A percentile compares a stretch with the other conserved stretches of the same genome.
These are phyloP conservation scores for Drosophila ochracea DNA, from an alignment of 2,888 invertebrate species.

Conservation along the genomic window DNA sequence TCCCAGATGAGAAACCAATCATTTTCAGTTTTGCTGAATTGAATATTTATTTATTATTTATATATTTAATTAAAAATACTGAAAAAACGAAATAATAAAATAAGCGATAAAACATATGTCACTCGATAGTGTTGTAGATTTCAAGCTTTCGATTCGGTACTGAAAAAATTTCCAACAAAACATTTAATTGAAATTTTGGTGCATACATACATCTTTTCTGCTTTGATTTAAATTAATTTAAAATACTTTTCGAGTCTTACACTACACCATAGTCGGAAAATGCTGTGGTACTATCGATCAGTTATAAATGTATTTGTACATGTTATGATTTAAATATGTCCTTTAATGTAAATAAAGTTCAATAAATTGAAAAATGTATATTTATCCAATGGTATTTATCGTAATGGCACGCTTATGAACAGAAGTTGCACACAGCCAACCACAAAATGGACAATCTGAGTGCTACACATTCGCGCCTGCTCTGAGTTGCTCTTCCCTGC, in stretches of 20 bases:
- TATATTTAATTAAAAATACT: too few species aligned
- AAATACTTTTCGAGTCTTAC: not conserved
- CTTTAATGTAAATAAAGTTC: not conserved
- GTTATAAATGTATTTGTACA: not conserved
- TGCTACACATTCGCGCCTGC: constrained; percentile 51
- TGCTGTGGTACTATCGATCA: not conserved
- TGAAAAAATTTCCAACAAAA: not conserved
- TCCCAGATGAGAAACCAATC: not conserved
- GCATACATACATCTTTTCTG: not conserved
- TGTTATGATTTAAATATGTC: not conserved
- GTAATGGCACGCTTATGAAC: constrained; percentile 67
- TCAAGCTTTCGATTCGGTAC: not conserved
- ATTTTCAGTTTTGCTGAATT: not conserved
- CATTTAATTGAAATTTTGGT: not conserved
- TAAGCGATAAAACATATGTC: not conserved
- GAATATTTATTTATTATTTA: too few species aligned
- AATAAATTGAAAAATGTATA: constrained; percentile 40
- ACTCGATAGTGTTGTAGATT: not conserved
- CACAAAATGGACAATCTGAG: constrained; percentile 25
- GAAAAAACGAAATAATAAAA: not conserved
- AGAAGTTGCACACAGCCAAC: constrained; percentile 17
- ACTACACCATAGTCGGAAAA: not conserved
- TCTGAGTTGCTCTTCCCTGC: constrained; percentile 19
- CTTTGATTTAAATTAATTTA: not conserved
- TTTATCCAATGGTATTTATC: constrained; percentile 74